Evolutionary conservation across 1,140 invertebrate genomes (phyloP), one percentile per base, ranked within the genome.

Genomic region (Drosophila funebris): DNA sequence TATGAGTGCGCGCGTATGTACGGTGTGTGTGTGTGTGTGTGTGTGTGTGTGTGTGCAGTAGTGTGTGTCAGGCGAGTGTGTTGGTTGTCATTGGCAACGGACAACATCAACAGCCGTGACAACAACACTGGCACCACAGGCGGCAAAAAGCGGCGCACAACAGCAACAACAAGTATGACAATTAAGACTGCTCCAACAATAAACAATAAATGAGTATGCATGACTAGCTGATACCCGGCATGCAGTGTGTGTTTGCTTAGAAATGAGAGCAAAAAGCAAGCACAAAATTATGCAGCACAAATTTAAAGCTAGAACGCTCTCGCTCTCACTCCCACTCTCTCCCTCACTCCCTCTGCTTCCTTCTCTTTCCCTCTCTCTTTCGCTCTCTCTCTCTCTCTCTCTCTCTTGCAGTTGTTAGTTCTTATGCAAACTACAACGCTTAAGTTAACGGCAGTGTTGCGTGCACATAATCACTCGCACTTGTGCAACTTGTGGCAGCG

Each of bases 41-140:
- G 43, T 16, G 44, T 39, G 76, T 54, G 63, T 33, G 53, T 64
- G 63, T 66, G 58, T 66, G 57, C 33, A 16, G 31, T 61, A 39
- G 76, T 78, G 62, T 84, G 76, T 79, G 73, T 33, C 68, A 66
- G 69, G 68, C 60, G 56, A 80, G 73, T 80, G 68, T 80, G 68
- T 61, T 58, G 46, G 78, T 88, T 88, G 83, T 79, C 83, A 88
- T 41, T 83, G 66, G 83, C 84, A 88, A 88, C 83, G 79, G 76
- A 46, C 78, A 69, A 66, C 48, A 62, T 62, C 64, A 81, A 71
- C 82, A 78, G 77, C 58, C 83, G 83, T 88, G 83, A 88, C 83
- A 82, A 82, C 67, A 52, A 52, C 48, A 52, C 29, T 33, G 13
- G 39, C 50, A 46, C 46, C 52, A 46, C 41, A 13, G 39, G 43